Evolutionary conservation across 2,113 vertebrate species (phyloP).

Genomic region (Labeo catla): DNA sequence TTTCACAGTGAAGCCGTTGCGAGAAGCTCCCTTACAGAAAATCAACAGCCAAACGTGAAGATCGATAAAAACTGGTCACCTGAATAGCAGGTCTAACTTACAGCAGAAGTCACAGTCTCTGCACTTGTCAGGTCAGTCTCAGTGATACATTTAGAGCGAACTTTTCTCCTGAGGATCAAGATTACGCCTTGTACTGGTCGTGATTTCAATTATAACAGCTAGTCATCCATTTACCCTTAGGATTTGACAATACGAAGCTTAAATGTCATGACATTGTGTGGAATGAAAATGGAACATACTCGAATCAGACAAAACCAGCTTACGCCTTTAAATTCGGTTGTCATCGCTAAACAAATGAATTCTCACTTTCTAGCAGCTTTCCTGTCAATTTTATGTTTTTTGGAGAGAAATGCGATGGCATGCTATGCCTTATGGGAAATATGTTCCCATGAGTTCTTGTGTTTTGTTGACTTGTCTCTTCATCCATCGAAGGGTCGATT

Average conservation of each 20-base stretch:
- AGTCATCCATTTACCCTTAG: neutral
- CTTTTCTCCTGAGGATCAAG: neutral
- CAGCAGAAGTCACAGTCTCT: neutral
- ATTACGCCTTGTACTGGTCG: neutral
- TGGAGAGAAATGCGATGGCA: neutral
- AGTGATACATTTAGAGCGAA: neutral
- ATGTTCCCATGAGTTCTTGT: neutral
- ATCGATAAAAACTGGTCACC: conserved; percentile 16
- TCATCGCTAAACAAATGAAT: conserved; percentile 6
- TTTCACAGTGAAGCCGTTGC: neutral
- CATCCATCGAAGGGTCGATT: neutral
- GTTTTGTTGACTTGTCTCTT: conserved; percentile 1
- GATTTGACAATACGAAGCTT: neutral
- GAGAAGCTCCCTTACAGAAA: neutral
- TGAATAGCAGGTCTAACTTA: neutral
- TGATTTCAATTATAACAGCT: neutral
- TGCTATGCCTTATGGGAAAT: neutral
- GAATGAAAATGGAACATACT: neutral
- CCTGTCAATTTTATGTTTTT: neutral
- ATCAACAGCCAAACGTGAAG: neutral
- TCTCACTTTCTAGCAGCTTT: neutral
- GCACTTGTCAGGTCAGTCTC: conserved; percentile 7
- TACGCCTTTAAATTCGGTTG: neutral
- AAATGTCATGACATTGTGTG: neutral
- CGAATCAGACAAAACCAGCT: neutral